Evolutionary conservation across 2,113 vertebrate genomes (phyloP), one percentile per base, ranked within the genome.

Genomic region (Chaetorhynchus papuensis): DNA sequence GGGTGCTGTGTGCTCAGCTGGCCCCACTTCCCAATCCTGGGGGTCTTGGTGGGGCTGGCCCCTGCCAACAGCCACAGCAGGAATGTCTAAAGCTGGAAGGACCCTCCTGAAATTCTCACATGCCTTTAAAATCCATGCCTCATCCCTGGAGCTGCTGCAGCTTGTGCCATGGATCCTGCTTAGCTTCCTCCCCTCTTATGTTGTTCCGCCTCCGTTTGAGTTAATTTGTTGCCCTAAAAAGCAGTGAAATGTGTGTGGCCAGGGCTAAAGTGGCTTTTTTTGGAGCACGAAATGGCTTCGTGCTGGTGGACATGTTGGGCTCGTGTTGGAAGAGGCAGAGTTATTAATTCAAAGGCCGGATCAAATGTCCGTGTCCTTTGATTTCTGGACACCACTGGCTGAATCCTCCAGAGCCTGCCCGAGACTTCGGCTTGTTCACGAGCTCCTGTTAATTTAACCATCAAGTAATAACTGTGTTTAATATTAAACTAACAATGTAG

Each of bases 401-500:
- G 21, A 35, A n/a, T 86, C n/a, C 59, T 82, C 74, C 41, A 13
- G 66, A 61, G 49, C 18, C 54, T 68, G 80, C 77, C 8, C 0
- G 2, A 31, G 70, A n/a, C 41, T 74, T 56, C 2, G 0, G 33
- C 80, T 35, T 1, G 15, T 70, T 35, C 6, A 18, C 20, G 50
- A 70, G 85, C 64, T 91, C 66, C 80, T 91, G 87, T 94, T 91
- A 76, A 89, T 42, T 94, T 59, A 92, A 69, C 94, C 75, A 83
- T 91, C 81, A 91, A 88, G 91, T 64, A 83, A 74, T 93, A 91
- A 64, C 72, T 16, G 54, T 41, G 93, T 90, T 95, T 90, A 97
- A 96, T 96, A 74, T 96, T 91, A 76, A 96, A 88, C 96, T 75
- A 83, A 84, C 76, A 68, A 90, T 66, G 87, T 15, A 54, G 86